phyloP scores from a whole-genome alignment of 1,140 invertebrate species.

The Lithobius niger region DNA sequence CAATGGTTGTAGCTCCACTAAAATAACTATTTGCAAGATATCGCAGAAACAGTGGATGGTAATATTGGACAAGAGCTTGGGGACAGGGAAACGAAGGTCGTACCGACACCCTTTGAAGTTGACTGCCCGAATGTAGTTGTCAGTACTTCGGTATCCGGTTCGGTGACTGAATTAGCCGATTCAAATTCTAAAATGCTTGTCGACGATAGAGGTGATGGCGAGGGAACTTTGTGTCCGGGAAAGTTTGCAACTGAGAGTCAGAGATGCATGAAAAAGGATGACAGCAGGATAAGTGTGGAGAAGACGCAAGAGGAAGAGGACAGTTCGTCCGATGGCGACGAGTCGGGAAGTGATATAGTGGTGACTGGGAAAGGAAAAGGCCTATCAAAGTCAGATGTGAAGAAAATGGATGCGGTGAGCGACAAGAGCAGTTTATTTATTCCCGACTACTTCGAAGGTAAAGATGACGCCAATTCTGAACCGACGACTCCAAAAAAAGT shows the following conservation, averaged over 20 bases:
- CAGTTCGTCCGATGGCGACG: slow-evolving; percentile 26
- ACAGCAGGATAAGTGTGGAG: slow-evolving; percentile 29
- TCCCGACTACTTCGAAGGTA: slow-evolving; percentile 24
- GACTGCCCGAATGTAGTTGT: no score
- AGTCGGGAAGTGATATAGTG: slow-evolving; percentile 12
- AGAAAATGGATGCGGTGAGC: slow-evolving; percentile 3
- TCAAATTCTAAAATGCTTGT: no score
- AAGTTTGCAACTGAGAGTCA: not conserved
- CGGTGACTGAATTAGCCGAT: no score
- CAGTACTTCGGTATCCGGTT: no score
- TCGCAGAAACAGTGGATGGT: no score
- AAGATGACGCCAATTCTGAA: slow-evolving; percentile 31
- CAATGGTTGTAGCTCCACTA: no score
- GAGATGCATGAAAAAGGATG: slow-evolving; percentile 26
- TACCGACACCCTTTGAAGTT: not conserved
- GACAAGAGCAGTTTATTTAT: slow-evolving; percentile 16
- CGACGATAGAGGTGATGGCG: not conserved
- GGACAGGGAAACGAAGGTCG: no score
- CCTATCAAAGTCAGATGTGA: slow-evolving; percentile 8
- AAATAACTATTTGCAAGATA: no score
- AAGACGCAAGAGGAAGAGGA: slow-evolving; percentile 26
- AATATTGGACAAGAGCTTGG: no score
- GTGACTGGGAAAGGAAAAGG: slow-evolving; percentile 13
- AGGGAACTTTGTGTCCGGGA: not conserved
- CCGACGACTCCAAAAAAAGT: slow-evolving; percentile 33